phyloP scores from a whole-genome alignment of 2,113 vertebrate genomes.

The Epinephelus fuscoguttatus region DNA sequence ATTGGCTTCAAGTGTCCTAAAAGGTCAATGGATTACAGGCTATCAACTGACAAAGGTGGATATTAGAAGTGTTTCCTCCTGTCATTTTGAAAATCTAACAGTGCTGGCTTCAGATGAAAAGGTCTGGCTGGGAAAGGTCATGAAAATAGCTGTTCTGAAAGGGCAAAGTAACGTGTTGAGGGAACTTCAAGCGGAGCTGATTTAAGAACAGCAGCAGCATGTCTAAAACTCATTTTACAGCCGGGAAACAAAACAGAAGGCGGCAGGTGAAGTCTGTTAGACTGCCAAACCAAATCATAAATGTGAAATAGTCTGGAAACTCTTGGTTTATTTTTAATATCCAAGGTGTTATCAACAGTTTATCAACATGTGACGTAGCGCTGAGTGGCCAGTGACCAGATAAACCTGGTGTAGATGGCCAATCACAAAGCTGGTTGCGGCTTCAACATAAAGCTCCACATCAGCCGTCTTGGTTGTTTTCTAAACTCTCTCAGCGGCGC shows the following conservation, averaged over 20 bases:
- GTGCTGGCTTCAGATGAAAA: not conserved
- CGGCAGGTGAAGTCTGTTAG: not conserved
- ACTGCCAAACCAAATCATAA: no score
- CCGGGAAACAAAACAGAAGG: not conserved
- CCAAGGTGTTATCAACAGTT: no score
- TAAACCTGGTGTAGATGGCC: no score
- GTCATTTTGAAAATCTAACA: not conserved
- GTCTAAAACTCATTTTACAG: not conserved
- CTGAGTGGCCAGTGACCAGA: no score
- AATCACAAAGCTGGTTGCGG: no score
- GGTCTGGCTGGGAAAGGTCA: not conserved
- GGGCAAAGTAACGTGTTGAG: not conserved
- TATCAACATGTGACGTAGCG: no score
- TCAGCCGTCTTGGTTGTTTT: no score
- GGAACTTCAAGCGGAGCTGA: not conserved
- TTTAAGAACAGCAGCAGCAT: not conserved
- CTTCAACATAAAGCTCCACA: no score
- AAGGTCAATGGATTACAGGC: conserved; percentile 18
- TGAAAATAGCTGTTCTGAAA: not conserved
- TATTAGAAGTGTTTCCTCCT: not conserved
- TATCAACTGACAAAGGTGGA: not conserved
- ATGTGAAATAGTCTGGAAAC: no score
- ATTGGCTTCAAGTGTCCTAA: not conserved
- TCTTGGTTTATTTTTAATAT: no score
- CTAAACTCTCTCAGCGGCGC: no score